Conservation (phyloP, 2,113 vertebrate species). For the Austrofundulus limnaeus region DNA sequence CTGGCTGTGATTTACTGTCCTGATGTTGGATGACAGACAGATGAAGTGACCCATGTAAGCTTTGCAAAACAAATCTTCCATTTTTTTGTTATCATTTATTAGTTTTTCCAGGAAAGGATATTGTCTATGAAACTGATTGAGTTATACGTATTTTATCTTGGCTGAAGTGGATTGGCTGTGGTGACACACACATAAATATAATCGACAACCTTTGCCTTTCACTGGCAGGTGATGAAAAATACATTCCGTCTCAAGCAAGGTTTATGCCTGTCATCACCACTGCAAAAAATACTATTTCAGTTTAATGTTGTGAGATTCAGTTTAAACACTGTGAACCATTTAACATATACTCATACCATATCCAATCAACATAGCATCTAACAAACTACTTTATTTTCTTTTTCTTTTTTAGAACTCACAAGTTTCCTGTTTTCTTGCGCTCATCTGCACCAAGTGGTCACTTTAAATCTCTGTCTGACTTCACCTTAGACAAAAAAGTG, state of each 20-base stretch:
- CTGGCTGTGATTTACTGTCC: slow-evolving; percentile 13
- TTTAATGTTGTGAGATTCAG: slow-evolving; percentile 2
- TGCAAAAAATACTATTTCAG: neutral
- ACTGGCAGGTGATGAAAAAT: slow-evolving; percentile 15
- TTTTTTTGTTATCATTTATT: too few relatives aligned
- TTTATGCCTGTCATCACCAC: slow-evolving; percentile 33
- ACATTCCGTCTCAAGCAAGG: slow-evolving; percentile 30
- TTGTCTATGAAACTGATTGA: too few relatives aligned
- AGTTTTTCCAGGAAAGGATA: too few relatives aligned
- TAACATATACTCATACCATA: too few relatives aligned
- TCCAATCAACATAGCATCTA: neutral
- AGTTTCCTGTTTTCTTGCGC: slow-evolving; percentile 6
- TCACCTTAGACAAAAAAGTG: slow-evolving; percentile 77
- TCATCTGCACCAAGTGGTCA: slow-evolving; percentile 54
- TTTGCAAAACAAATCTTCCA: too few relatives aligned
- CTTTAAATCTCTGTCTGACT: slow-evolving; percentile 76
- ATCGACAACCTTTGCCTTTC: neutral
- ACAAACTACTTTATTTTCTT: neutral
- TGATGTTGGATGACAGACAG: slow-evolving; percentile 16
- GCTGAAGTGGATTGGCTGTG: too few relatives aligned
- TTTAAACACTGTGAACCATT: neutral
- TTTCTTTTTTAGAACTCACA: neutral
- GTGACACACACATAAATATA: too few relatives aligned
- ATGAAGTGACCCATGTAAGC: slow-evolving; percentile 18
- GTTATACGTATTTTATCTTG: too few relatives aligned